These are phyloP conservation scores for Bungarus multicinctus DNA, from an alignment of 2,113 vertebrate genomes.

Conservation along the genomic window DNA sequence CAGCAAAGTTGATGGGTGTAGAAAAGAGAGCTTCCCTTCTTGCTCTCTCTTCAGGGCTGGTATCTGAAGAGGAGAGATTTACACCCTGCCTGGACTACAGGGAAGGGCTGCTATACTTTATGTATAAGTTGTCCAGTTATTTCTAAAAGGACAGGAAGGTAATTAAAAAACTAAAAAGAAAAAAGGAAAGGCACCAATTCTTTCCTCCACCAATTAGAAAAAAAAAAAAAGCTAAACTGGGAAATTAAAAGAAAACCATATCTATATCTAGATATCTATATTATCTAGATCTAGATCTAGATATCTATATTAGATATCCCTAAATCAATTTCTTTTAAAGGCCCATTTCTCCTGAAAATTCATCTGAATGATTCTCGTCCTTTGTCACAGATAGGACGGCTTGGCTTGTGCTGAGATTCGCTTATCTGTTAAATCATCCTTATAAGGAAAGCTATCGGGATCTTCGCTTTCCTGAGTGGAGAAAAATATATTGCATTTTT, in stretches of 20 bases:
- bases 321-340: neutral
- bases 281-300: too few relatives aligned
- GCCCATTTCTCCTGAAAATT: neutral
- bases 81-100: neutral
- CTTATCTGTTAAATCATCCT: neutral
- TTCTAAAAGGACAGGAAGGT: neutral
- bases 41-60: neutral
- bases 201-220: neutral
- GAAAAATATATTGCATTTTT: rapidly evolving
- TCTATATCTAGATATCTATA: neutral
- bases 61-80: neutral
- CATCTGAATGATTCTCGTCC: neutral
- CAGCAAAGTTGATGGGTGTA: neutral
- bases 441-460: neutral
- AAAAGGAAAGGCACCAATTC: neutral
- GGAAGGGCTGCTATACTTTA: neutral
- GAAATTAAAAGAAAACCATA: neutral
- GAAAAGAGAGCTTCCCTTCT: neutral
- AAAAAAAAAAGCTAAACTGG: neutral
- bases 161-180: neutral
- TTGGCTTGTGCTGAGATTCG: neutral
- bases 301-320: neutral
- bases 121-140: neutral
- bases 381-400: neutral
- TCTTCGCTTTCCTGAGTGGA: neutral